phyloP scores from a whole-genome alignment of 2,797 vertebrate species.

The Artibeus lituratus region DNA sequence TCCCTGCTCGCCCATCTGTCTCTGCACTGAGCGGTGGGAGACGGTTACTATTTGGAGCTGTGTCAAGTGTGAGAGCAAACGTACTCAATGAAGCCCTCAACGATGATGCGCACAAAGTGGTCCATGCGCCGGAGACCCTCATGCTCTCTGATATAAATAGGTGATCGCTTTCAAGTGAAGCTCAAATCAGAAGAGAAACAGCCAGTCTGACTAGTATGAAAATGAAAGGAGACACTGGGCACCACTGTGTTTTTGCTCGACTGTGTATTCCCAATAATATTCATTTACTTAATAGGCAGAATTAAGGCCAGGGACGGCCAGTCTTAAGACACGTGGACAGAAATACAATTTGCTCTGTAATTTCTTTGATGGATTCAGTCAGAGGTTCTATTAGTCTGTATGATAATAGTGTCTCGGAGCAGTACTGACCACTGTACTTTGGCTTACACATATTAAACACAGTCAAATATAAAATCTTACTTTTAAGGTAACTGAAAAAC shows the following conservation, averaged over 20 bases:
- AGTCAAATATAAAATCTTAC: background rate
- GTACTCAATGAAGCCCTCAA: constrained; percentile 64
- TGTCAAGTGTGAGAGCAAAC: constrained; percentile 24
- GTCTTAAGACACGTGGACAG: constrained; percentile 48
- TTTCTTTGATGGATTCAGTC: constrained; percentile 65
- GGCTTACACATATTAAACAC: background rate
- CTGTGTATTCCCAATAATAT: constrained; percentile 64
- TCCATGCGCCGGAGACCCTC: constrained; percentile 50
- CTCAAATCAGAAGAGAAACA: constrained; percentile 50
- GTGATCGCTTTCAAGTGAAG: constrained; percentile 70
- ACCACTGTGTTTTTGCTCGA: constrained; percentile 44
- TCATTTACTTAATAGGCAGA: constrained; percentile 69
- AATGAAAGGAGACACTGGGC: constrained; percentile 42
- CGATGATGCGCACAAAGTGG: constrained; percentile 40
- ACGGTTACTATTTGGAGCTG: background rate
- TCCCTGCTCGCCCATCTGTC: background rate
- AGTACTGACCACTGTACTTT: background rate
- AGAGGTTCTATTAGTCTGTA: background rate
- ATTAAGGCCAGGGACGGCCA: constrained; percentile 50
- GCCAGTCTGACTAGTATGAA: background rate
- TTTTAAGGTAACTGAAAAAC: constrained; percentile 37
- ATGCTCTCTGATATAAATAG: constrained; percentile 58
- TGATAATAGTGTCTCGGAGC: constrained; percentile 16
- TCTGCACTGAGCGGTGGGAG: background rate
- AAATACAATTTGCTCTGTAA: constrained; percentile 55